Evolutionary conservation across 2,888 invertebrate genomes (phyloP), one percentile per base, ranked within the genome.

Genomic region (Bellardia bayeri): DNA sequence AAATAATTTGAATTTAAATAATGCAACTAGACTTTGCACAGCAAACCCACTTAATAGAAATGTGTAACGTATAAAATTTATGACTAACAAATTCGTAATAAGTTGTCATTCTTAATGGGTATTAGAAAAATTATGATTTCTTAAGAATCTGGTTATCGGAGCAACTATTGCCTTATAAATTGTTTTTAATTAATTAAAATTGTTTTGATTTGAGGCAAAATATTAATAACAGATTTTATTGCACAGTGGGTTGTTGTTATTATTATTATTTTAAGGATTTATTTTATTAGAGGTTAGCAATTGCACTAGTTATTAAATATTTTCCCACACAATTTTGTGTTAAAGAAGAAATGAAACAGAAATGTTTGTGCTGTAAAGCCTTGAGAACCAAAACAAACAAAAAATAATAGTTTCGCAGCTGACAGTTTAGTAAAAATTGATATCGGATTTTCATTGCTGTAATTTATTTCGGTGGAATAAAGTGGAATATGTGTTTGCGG

Each of bases 181-280:
- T 76, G n/a, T 40, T 69, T 80, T 51, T 9, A 82, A 82, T 75
- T 82, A 68, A 63, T 78, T 63, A 54, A 40, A 51, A 54, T 72
- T 23, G 76, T 79, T 82, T 74, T 49, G 30, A 74, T 64, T 69
- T 78, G 68, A 64, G 3, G 11, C 61, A 63, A 72, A 3, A 23
- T 13, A 30, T 71, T 33, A 23, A 54, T 23, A 42, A 56, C 1
- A 72, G 1, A 30, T 40, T 64, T 42, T 16, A 14, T 9, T 14
- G 49, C 45, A 61, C 49, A 68, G 45, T 79, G 56, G 37, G 58
- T 56, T 23, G 23, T 23, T 23, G 23, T 23, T 23, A 23, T 23
- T 23, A 23, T 23, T 23, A 23, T 23, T 23, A 23, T 23, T 23
- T 23, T 23, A 23, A 23, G 23, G 23, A 23, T 23, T 23, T 23